Conservation (phyloP, 2,888 invertebrate genomes). For the Drosophila flavopinicola region DNA sequence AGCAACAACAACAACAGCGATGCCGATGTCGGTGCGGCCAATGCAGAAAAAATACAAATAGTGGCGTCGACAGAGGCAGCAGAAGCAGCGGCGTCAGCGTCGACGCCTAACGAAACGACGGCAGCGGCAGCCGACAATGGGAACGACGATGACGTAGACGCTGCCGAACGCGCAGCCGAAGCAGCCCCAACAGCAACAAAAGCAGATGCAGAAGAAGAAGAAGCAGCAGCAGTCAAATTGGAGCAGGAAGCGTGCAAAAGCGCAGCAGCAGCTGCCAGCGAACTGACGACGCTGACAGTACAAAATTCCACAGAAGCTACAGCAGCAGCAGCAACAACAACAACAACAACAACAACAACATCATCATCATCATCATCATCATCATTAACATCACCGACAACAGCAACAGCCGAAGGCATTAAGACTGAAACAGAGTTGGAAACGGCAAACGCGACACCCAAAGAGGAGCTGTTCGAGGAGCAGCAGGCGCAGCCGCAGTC, state of each 20-base stretch:
- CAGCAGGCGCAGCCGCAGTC: conserved; percentile 10
- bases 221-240: conserved; percentile 39
- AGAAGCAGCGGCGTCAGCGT: conserved; percentile 24
- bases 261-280: conserved; percentile 8
- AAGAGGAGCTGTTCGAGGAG: conserved; percentile 30
- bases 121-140: conserved; percentile 24
- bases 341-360: conserved; percentile 10
- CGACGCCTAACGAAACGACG: conserved; percentile 33
- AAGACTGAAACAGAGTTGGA: conserved; percentile 46
- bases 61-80: conserved; percentile 14
- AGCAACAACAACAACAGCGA: conserved; percentile 25
- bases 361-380: conserved; percentile 5
- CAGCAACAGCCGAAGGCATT: conserved; percentile 26
- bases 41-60: conserved; percentile 9
- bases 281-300: conserved; percentile 21
- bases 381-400: conserved; percentile 7
- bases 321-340: conserved; percentile 7
- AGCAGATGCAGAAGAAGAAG: conserved; percentile 10
- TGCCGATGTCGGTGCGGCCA: neutral
- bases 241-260: conserved; percentile 50
- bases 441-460: conserved; percentile 31
- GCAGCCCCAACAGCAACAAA: conserved; percentile 19
- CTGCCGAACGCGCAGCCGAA: conserved; percentile 34
- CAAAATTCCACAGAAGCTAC: conserved; percentile 18
- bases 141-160: conserved; percentile 28